A percentile compares a stretch with the other conserved stretches of the same genome.
These are phyloP conservation scores for Nymphalis io DNA, from an alignment of 1,140 invertebrate species.

Conservation along the genomic window DNA sequence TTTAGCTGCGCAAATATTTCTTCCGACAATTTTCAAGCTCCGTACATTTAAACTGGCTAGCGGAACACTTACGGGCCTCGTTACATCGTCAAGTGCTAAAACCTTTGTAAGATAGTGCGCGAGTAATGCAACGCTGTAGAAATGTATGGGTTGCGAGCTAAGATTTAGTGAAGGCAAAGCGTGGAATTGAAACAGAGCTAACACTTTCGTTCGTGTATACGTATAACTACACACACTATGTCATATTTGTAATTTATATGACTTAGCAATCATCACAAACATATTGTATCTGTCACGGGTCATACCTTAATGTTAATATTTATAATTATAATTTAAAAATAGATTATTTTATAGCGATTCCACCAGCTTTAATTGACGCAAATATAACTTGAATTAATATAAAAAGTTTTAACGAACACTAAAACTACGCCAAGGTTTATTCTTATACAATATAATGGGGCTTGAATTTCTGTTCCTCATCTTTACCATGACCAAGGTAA, in stretches of 20 bases:
- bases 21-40: constrained; percentile 34
- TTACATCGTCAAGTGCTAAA: constrained; percentile 39
- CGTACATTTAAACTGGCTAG: constrained; percentile 30
- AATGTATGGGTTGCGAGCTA: constrained; percentile 37
- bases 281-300: too few species aligned
- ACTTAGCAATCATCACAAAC: background rate
- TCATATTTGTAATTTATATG: background rate
- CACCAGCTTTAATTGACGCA: too few species aligned
- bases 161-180: constrained; percentile 10
- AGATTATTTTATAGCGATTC: too few species aligned
- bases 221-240: background rate
- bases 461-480: background rate
- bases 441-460: background rate
- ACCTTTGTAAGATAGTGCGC: constrained; percentile 33
- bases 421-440: background rate
- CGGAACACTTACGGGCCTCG: constrained; percentile 38
- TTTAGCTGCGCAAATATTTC: constrained; percentile 31
- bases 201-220: background rate
- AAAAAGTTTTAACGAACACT: background rate
- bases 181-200: background rate
- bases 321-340: too few species aligned
- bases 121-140: constrained; percentile 24
- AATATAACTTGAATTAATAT: background rate
- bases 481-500: constrained; percentile 7
- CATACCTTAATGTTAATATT: too few species aligned